These are phyloP conservation scores for Siniperca obscura DNA, from an alignment of 2,797 vertebrate species.

Conservation along the genomic window DNA sequence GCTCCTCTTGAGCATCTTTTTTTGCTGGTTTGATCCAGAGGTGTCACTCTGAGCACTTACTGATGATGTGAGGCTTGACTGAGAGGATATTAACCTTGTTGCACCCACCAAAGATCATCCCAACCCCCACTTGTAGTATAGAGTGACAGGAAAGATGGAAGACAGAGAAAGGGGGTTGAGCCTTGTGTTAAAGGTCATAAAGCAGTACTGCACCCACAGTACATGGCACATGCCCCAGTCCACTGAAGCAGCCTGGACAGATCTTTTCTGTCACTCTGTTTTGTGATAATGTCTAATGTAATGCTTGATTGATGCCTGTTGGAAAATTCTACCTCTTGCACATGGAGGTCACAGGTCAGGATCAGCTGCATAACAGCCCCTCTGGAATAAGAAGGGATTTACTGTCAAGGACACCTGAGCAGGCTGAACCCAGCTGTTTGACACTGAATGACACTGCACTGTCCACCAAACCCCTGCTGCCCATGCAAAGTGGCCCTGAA, in stretches of 20 bases:
- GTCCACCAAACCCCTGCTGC: background rate
- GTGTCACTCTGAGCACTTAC: background rate
- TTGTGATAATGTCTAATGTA: constrained; percentile 1
- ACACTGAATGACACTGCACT: background rate
- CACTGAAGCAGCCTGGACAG: background rate
- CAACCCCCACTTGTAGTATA: constrained; percentile 35
- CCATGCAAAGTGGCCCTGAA: background rate
- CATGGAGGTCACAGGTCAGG: constrained; percentile 32
- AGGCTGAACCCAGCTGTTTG: constrained; percentile 28
- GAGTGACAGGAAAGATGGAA: constrained; percentile 51
- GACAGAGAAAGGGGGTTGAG: constrained; percentile 30
- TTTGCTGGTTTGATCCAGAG: background rate
- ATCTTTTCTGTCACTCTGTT: constrained; percentile 3
- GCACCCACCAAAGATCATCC: constrained; percentile 34
- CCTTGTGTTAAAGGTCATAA: constrained; percentile 52
- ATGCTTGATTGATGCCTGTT: constrained; percentile 11
- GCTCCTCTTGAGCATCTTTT: background rate
- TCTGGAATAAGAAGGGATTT: constrained; percentile 3
- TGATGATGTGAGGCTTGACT: constrained; percentile 5
- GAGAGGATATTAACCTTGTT: constrained; percentile 61
- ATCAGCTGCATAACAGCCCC: constrained; percentile 10
- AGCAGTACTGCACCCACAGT: constrained; percentile 5
- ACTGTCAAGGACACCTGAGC: constrained; percentile 22
- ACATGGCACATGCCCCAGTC: constrained; percentile 19
- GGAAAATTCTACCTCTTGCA: constrained; percentile 16